A percentile compares a stretch with the other conserved stretches of the same genome.
Evolutionary conservation across 2,113 vertebrate species (phyloP).

Genomic region (Crypturellus undulatus): DNA sequence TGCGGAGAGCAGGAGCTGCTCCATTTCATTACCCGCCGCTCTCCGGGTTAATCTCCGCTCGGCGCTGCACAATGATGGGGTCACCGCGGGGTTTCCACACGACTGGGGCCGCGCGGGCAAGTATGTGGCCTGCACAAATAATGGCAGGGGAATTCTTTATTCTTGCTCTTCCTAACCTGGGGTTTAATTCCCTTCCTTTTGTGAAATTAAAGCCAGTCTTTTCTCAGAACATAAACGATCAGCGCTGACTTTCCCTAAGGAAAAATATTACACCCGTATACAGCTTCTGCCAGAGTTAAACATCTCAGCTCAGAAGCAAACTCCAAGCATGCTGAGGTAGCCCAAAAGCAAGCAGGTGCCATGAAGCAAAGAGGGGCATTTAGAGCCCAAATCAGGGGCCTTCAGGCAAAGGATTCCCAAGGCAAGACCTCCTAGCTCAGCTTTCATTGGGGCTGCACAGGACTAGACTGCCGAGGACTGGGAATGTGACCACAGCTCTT

Average conservation of each 20-base stretch:
- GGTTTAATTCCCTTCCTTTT: conserved; percentile 59
- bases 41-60: conserved; percentile 60
- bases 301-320: conserved; percentile 41
- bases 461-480: not conserved
- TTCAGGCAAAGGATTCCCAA: conserved; percentile 46
- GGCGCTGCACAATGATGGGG: conserved; percentile 38
- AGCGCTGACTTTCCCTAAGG: conserved; percentile 48
- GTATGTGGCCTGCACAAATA: not conserved
- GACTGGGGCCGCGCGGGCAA: conserved; percentile 17
- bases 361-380: conserved; percentile 44
- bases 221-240: conserved; percentile 55
- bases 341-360: not conserved
- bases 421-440: not conserved
- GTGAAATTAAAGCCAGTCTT: conserved; percentile 38
- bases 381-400: conserved; percentile 15
- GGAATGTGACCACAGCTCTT: not conserved
- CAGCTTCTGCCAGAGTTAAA: conserved; percentile 32
- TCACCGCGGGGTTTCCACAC: conserved; percentile 46
- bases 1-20: conserved; percentile 43
- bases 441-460: conserved; percentile 22
- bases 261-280: conserved; percentile 51
- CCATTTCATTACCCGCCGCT: conserved; percentile 53
- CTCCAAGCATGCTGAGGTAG: not conserved
- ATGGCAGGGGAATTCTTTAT: conserved; percentile 55
- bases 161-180: conserved; percentile 39